Base-by-base conservation (phyloP, 2,888 invertebrate species). In the Trypoxylon attenuatum region DNA sequence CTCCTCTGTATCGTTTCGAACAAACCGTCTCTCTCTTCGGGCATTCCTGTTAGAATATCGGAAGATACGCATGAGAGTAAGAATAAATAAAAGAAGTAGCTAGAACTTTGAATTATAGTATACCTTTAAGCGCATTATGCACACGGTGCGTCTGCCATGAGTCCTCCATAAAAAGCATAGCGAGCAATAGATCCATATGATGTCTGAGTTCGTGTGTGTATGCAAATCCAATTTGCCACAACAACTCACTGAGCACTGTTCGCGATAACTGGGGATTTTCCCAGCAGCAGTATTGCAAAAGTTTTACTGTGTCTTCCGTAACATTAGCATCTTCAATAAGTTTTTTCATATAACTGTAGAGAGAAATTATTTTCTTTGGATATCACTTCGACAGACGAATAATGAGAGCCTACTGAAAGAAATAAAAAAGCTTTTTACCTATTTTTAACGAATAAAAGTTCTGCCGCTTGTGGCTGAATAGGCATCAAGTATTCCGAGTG, bases 121-220 rank as follows among this genome's bases (percentile, higher is more conserved):
- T 88, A 88, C 95, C 98, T 89, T 96, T 96, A 45, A 98, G 91
- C 10, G 96, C 97, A 85, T 96, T 96, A 83, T 96, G 95, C 83
- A 98, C 94, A 77, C 98, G 91, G 87, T 96, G 96, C 76, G 94
- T 93, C 86, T 98, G 98, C 98, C 98, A 98, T 19, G 96, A 96
- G 87, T 98, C 98, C 82, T 97, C 97, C 84, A 98, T 92, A 43
- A 96, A 89, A 75, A 98, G 88, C 87, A 98, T 92, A 65, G 94
- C 94, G 38, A 96, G 89, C 58, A 98, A 89, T 58, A 97, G 90
- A 85, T 98, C 98, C 39, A 97, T 93, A 87, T 97, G 96, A 73
- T 97, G 95, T 45, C 96, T 91, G 85, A 98, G 90, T 87, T 98
- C 98, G 85, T 97, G 96, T 75, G 97, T 96, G 88, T 96, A 98